A percentile compares a stretch with the other conserved stretches of the same genome.
These are phyloP conservation scores for Pristionchus exspectatus DNA, from an alignment of 2,888 invertebrate genomes.

Conservation along the genomic window DNA sequence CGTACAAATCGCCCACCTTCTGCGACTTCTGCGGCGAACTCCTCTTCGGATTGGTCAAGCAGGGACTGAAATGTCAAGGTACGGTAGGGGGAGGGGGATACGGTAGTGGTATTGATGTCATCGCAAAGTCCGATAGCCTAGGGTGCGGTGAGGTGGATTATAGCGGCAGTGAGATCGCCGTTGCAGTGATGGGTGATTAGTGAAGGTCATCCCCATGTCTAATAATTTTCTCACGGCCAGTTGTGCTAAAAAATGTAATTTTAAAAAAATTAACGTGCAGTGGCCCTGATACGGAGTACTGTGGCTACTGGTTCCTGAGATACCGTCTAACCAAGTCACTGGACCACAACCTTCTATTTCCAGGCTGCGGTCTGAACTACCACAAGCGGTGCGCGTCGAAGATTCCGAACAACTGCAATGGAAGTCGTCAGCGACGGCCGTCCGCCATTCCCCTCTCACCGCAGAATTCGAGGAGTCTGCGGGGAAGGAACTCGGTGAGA, in stretches of 20 bases:
- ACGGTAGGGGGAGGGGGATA: constrained; percentile 60
- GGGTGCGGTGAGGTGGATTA: no score
- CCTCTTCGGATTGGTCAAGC: constrained; percentile 97
- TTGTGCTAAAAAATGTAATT: no score
- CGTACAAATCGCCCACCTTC: constrained; percentile 98
- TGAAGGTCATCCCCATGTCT: no score
- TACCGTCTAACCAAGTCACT: constrained; percentile 84
- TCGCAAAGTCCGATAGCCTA: no score
- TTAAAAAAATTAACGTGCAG: no score
- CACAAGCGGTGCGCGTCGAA: constrained; percentile 95
- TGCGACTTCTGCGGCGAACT: constrained; percentile 99
- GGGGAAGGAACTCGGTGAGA: constrained; percentile 40
- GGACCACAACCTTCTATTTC: neutral
- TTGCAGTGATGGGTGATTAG: no score
- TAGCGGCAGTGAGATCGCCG: no score
- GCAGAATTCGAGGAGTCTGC: constrained; percentile 67
- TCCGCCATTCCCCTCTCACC: constrained; percentile 80
- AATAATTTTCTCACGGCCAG: no score
- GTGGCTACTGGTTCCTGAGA: no score
- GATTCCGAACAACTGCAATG: constrained; percentile 96
- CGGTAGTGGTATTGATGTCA: constrained; percentile 86
- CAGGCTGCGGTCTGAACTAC: constrained; percentile 97
- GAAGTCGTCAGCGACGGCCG: constrained; percentile 81
- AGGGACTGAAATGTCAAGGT: constrained; percentile 99
- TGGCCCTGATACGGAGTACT: no score